Percentiles rank a stretch among this genome's conserved stretches.
Evolutionary conservation across 2,113 vertebrate genomes (phyloP).

Genomic region (Delphinapterus leucas): DNA sequence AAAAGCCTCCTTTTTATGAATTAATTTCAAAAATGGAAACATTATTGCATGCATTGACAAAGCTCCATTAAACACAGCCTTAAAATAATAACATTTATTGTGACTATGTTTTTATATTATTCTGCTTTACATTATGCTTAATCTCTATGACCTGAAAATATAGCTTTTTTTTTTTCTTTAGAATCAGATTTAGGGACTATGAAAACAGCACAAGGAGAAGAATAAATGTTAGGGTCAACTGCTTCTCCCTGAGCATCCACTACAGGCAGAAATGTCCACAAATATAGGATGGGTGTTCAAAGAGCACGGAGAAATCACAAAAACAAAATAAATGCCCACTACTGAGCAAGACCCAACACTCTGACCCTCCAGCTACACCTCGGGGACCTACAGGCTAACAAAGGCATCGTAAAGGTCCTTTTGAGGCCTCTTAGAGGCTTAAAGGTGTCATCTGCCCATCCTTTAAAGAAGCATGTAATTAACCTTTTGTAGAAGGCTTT

Average conservation of each 20-base stretch:
- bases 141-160: neutral
- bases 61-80: neutral
- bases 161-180: slow-evolving; percentile 22
- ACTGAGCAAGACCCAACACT: neutral
- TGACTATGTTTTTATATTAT: neutral
- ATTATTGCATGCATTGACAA: neutral
- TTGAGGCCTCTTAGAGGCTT: neutral
- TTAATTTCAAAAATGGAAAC: slow-evolving; percentile 24
- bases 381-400: neutral
- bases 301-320: neutral
- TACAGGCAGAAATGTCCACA: neutral
- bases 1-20: neutral
- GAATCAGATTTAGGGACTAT: neutral
- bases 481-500: neutral
- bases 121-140: slow-evolving; percentile 27
- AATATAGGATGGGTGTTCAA: neutral
- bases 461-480: neutral
- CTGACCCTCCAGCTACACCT: neutral
- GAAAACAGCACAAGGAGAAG: neutral
- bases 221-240: neutral
- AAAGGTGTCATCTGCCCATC: neutral
- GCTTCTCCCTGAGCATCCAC: neutral
- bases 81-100: slow-evolving; percentile 17
- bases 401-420: neutral
- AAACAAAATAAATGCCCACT: neutral